Percentiles rank a stretch among this genome's conserved stretches.
Evolutionary conservation across 1,140 invertebrate species (phyloP).

Genomic region (Phymorhynchus buccinoides): DNA sequence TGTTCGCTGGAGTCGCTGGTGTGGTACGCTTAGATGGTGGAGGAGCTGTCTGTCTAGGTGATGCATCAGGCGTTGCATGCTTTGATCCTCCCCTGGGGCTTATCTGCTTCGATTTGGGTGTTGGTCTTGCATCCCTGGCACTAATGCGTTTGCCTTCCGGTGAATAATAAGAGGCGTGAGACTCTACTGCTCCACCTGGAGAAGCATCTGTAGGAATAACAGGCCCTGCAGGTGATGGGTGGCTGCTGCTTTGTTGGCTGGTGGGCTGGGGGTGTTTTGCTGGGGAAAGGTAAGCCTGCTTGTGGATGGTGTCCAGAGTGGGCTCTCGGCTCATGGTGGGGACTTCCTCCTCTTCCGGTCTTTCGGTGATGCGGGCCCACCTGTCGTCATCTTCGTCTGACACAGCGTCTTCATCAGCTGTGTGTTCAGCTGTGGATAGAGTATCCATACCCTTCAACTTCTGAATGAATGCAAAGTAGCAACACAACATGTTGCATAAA

Average conservation of each 20-base stretch:
- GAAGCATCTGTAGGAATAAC: neutral
- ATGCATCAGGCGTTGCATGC: neutral
- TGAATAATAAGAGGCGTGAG: neutral
- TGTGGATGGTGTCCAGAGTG: constrained; percentile 23
- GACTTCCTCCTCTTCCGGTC: constrained; percentile 35
- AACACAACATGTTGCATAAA: no score
- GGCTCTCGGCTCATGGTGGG: constrained; percentile 39
- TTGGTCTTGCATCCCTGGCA: neutral
- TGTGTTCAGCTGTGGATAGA: constrained; percentile 3
- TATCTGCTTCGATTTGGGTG: neutral
- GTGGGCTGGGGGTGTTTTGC: neutral
- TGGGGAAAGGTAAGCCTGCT: neutral
- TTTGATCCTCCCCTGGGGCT: neutral
- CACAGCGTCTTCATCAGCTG: neutral
- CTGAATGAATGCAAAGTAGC: no score
- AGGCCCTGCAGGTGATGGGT: neutral
- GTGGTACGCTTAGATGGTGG: neutral
- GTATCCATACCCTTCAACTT: neutral
- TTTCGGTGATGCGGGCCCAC: constrained; percentile 37
- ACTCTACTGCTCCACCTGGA: neutral
- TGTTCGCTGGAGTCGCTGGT: neutral
- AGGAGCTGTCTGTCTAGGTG: neutral
- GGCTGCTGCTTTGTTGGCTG: constrained; percentile 2
- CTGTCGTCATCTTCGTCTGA: constrained; percentile 15
- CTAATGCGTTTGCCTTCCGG: neutral